A percentile compares a stretch with the other conserved stretches of the same genome.
phyloP scores from a whole-genome alignment of 2,797 vertebrate species.

The Rhinogobio ventralis region DNA sequence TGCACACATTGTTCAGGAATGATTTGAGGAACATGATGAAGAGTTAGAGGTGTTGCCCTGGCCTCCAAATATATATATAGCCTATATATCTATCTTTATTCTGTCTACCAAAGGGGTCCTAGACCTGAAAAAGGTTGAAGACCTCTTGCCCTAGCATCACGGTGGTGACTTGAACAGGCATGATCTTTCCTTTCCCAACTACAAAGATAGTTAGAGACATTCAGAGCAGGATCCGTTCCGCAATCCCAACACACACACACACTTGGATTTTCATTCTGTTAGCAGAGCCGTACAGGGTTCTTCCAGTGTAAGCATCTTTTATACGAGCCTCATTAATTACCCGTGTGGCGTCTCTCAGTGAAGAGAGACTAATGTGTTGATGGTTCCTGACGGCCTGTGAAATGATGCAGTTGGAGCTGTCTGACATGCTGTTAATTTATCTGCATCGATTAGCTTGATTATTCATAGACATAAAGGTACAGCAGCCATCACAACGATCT shows the following conservation, averaged over 20 bases:
- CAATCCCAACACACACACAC: background rate
- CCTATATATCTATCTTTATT: background rate
- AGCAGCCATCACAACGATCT: background rate
- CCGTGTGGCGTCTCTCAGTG: constrained; percentile 15
- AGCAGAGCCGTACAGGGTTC: background rate
- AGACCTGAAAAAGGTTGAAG: background rate
- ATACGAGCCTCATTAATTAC: constrained; percentile 51
- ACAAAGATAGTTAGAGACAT: background rate
- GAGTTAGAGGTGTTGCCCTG: too few species aligned
- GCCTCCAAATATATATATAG: too few species aligned
- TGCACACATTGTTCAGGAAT: too few species aligned
- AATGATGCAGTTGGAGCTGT: constrained; percentile 44
- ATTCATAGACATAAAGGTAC: constrained; percentile 34
- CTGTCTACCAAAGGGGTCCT: background rate
- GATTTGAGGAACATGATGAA: too few species aligned
- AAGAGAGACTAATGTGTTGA: constrained; percentile 47
- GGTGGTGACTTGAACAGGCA: background rate
- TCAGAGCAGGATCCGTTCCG: constrained; percentile 4
- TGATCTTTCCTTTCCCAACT: background rate
- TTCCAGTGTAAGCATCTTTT: constrained; percentile 54
- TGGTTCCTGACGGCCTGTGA: constrained; percentile 53
- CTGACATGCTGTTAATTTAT: constrained; percentile 57
- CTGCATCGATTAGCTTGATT: constrained; percentile 53
- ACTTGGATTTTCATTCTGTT: constrained; percentile 7
- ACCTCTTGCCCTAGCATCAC: background rate